Conservation (phyloP, 2,888 invertebrate species). For the Antitype chi region DNA sequence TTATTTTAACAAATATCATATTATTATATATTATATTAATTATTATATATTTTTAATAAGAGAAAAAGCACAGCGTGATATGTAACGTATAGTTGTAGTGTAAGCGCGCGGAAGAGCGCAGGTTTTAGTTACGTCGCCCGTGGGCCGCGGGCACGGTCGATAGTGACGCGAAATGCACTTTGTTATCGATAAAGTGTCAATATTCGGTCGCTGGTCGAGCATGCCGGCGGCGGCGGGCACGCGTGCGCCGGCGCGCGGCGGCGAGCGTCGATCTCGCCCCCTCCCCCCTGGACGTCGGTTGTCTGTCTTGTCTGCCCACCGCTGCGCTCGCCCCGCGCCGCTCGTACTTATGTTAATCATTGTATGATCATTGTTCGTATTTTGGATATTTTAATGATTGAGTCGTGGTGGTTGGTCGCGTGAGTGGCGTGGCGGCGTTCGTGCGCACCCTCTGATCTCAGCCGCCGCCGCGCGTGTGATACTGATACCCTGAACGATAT, state of each 20-base stretch:
- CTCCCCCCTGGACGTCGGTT: constrained; percentile 62
- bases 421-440: constrained; percentile 83
- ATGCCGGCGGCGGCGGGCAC: constrained; percentile 62
- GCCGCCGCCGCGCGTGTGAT: constrained; percentile 88
- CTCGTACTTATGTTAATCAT: constrained; percentile 81
- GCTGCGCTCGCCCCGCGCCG: constrained; percentile 81
- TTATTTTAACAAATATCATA: constrained; percentile 90
- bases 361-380: constrained; percentile 82
- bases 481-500: constrained; percentile 86
- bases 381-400: constrained; percentile 78
- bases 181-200: constrained; percentile 73
- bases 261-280: constrained; percentile 77
- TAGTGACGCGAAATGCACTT: constrained; percentile 73
- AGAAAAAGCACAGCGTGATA: constrained; percentile 91
- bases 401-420: constrained; percentile 73
- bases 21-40: constrained; percentile 89
- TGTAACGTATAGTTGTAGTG: constrained; percentile 89
- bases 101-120: constrained; percentile 81
- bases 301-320: constrained; percentile 76
- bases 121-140: constrained; percentile 69
- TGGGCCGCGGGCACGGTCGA: constrained; percentile 57
- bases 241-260: constrained; percentile 74
- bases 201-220: constrained; percentile 62
- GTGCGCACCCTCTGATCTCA: constrained; percentile 86
- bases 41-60: constrained; percentile 90